These are phyloP conservation scores for Nomada flava DNA, from an alignment of 2,888 invertebrate genomes.

Conservation along the genomic window DNA sequence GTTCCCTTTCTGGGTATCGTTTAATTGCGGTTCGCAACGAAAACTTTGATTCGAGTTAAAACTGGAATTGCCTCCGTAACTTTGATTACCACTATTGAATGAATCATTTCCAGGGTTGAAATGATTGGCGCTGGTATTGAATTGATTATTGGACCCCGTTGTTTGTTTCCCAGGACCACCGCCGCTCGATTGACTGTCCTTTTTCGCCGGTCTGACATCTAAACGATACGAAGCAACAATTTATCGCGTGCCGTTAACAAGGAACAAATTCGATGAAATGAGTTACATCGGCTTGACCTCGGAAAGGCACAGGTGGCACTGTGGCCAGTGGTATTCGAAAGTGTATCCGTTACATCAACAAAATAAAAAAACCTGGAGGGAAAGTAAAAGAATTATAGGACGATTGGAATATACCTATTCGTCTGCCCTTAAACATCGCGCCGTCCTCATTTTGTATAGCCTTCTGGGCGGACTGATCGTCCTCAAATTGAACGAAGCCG, in stretches of 20 bases:
- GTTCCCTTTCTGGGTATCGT: slow-evolving; percentile 53
- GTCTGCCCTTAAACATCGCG: slow-evolving; percentile 89
- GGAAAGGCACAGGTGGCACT: too few species aligned
- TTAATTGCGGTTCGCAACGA: slow-evolving; percentile 35
- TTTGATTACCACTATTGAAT: slow-evolving; percentile 74
- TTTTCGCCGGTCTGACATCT: slow-evolving; percentile 83
- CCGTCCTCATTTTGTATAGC: slow-evolving; percentile 91
- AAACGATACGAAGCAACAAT: not conserved
- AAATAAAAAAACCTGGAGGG: not conserved
- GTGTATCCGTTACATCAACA: not conserved
- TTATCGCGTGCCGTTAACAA: not conserved
- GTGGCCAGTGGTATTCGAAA: too few species aligned
- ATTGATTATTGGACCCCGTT: slow-evolving; percentile 76
- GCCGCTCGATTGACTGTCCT: slow-evolving; percentile 71
- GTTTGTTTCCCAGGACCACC: slow-evolving; percentile 70
- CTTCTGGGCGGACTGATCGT: slow-evolving; percentile 89
- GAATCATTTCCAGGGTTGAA: slow-evolving; percentile 72
- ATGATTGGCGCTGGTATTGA: slow-evolving; percentile 69
- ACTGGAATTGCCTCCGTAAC: slow-evolving; percentile 71
- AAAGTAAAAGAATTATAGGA: not conserved
- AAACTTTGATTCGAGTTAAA: slow-evolving; percentile 71
- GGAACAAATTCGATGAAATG: slow-evolving; percentile 2
- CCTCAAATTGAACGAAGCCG: slow-evolving; percentile 94
- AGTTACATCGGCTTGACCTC: not conserved
- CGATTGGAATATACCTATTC: slow-evolving; percentile 84